A percentile compares a stretch with the other conserved stretches of the same genome.
These are phyloP conservation scores for Adrianichthys oophorus DNA, from an alignment of 2,797 vertebrate genomes.

Conservation along the genomic window DNA sequence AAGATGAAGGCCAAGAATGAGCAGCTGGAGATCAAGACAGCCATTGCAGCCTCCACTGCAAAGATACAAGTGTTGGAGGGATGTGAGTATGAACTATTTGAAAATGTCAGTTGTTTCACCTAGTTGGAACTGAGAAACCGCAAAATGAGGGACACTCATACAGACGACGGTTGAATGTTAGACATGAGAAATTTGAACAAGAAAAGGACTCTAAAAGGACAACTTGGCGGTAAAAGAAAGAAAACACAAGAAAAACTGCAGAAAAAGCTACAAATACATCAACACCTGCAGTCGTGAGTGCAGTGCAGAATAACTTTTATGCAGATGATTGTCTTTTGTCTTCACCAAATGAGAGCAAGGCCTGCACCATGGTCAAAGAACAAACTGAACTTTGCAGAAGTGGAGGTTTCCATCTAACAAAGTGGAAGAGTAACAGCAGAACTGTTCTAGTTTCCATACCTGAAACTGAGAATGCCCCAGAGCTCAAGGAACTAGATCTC, in stretches of 20 bases:
- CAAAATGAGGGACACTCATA: no score
- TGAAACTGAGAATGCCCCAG: not conserved
- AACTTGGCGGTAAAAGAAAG: not conserved
- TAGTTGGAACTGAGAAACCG: no score
- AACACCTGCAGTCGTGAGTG: not conserved
- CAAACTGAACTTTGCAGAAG: conserved; percentile 12
- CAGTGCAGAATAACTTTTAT: not conserved
- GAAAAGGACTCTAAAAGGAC: no score
- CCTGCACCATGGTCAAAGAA: not conserved
- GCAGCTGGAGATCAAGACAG: conserved; percentile 1
- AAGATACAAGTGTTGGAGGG: no score
- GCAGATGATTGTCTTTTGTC: not conserved
- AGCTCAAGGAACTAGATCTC: conserved; percentile 5
- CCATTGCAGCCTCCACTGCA: no score
- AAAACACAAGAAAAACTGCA: not conserved
- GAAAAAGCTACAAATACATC: conserved; percentile 5
- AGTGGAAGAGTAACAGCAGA: conserved; percentile 25
- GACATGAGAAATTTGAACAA: no score
- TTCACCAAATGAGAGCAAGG: not conserved
- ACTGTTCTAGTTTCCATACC: not conserved
- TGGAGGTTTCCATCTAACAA: conserved; percentile 20
- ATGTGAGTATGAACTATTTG: no score
- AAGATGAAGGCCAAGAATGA: conserved; percentile 2
- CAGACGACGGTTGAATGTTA: no score
- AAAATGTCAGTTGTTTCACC: no score